Evolutionary conservation across 1,140 invertebrate species (phyloP), one percentile per base, ranked within the genome.

Genomic region (Heliconius eleuchia): DNA sequence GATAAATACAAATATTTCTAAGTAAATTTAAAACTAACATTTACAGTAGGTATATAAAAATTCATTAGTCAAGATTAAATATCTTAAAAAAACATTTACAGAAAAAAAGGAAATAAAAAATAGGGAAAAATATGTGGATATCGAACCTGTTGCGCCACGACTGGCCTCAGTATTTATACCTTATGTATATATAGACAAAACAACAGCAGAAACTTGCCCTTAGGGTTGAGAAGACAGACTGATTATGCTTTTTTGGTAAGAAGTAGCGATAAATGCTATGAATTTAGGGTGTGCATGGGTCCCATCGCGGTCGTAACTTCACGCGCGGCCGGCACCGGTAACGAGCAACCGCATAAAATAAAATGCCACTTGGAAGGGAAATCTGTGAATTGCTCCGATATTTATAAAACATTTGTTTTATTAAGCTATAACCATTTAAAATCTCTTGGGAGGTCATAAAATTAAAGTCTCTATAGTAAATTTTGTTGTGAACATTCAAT

Each of bases 271-370:
- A 81, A 81, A 81, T 76, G 80, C 66, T 78, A 81, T 76, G 80
- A 84, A 80, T 86, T 72, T 77, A 66, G 71, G 76, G 79, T 73
- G 83, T 82, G 79, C 77, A 82, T 81, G 74, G 81, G 85, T 88
- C 91, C 89, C 90, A 82, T 70, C 80, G 89, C 89, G 89, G 89
- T 88, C 87, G 90, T 94, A 90, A 94, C 91, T 94, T 94, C 91
- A 93, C 91, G 92, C 90, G 86, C 91, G 89, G 87, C 86, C 90
- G 91, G 83, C 88, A 88, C 84, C 87, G 82, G 90, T 94, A 94
- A 94, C 92, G 91, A 94, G 92, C 88, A 86, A 84, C 85, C 88
- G 87, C 90, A 94, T 94, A 94, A 94, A 92, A 92, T 89, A 92
- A 94, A 94, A 94, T 94, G 91, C 91, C 92, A 92, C 89, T 88